Conservation (phyloP, 2,113 vertebrate species). For the Verasper variegatus region DNA sequence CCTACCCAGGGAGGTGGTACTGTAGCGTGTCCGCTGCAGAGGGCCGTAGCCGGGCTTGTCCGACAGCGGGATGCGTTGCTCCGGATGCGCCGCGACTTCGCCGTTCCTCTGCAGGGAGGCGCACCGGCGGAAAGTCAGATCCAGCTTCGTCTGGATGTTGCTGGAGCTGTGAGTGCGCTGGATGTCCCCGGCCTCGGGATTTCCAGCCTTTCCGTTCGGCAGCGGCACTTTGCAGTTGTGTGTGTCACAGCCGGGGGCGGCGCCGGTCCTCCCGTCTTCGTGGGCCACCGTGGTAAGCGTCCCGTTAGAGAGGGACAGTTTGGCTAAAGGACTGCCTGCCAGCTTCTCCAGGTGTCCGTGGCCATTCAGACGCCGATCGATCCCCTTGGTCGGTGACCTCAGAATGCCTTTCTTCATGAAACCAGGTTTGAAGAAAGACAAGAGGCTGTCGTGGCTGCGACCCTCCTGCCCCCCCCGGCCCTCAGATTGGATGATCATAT, state of each 20-base stretch:
- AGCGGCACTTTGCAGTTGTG: constrained; percentile 55
- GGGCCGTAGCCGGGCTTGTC: constrained; percentile 75
- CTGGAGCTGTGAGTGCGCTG: constrained; percentile 85
- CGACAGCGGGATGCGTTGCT: constrained; percentile 53
- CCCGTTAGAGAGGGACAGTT: constrained; percentile 77
- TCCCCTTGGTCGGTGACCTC: constrained; percentile 59
- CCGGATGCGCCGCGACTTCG: constrained; percentile 15
- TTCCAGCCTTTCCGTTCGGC: constrained; percentile 52
- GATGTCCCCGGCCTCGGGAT: constrained; percentile 66
- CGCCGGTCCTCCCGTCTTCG: constrained; percentile 55
- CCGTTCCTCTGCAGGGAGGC: constrained; percentile 83
- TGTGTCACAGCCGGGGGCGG: constrained; percentile 29
- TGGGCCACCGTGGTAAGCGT: constrained; percentile 45
- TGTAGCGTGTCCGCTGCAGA: constrained; percentile 84
- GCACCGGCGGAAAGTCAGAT: constrained; percentile 72
- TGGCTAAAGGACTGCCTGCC: constrained; percentile 46
- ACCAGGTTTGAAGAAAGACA: constrained; percentile 79
- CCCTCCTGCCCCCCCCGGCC: constrained; percentile 63
- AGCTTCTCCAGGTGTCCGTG: constrained; percentile 52
- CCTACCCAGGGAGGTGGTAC: constrained; percentile 81
- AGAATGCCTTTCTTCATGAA: constrained; percentile 81
- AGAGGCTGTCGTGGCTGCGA: constrained; percentile 75
- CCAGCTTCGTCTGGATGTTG: constrained; percentile 81
- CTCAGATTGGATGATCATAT: constrained; percentile 47
- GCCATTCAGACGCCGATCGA: constrained; percentile 49